Base-by-base conservation (phyloP, 2,113 vertebrate species). In the Puma concolor region DNA sequence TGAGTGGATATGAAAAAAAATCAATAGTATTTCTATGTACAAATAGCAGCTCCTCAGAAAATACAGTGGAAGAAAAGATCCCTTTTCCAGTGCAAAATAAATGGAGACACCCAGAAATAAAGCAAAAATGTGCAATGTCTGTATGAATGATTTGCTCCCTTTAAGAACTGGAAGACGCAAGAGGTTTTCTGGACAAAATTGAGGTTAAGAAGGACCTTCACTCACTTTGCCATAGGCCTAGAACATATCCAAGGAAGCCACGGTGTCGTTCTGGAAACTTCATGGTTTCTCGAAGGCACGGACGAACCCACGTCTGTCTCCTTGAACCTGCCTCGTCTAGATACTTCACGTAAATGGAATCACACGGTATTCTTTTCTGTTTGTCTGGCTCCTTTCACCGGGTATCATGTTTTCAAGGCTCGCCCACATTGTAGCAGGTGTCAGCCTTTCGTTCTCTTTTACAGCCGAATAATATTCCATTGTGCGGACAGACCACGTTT, bases 351-450 rank as follows among this genome's bases (percentile, higher is more conserved):
- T 23, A 19, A 19, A 2, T 17, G 76, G 74, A 50, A 19, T 33
- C 76, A 5, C 10, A 2, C 44, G 11, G 29, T 31, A 12, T 17
- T 17, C 54, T 64, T 19, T 77, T 33, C 38, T 36, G 88, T 44
- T 29, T 44, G 54, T 17, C 38, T 3, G 29, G 72, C 31, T 52
- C 19, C 72, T 63, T 33, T 33, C 13, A 10, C 38, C 11, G 31
- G 14, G 10, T n/a, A 4, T 21, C 1, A 9, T 25, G 29, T 48
- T 48, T 76, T 44, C 21, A 11, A 15, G 38, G 87, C 6, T 48
- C 31, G 2, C n/a, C 69, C 21, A 11, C 0, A 8, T 15, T 4
- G 29, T 33, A 14, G 36, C 8, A 0, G 11, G 54, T 8, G 10
- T 17, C 38, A n/a, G 2, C 5, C 25, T 5, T 15, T 29, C 54